A percentile compares a stretch with the other conserved stretches of the same genome.
Evolutionary conservation across 2,113 vertebrate genomes (phyloP).

Genomic region (Prolemur simus): DNA sequence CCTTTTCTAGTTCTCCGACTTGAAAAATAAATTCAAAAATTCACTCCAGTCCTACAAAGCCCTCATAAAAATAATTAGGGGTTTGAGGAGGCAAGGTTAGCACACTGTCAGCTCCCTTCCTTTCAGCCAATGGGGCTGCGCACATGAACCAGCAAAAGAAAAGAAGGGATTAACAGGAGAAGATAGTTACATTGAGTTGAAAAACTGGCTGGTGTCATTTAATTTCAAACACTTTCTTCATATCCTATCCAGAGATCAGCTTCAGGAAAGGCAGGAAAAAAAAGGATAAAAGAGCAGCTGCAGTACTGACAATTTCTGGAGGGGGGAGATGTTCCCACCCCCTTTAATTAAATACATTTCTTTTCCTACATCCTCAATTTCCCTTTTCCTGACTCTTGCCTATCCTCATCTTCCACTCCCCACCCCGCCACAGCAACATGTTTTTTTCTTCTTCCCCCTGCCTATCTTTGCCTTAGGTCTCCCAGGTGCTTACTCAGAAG

Average conservation of each 20-base stretch:
- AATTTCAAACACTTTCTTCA: conserved; percentile 28
- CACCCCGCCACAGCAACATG: accelerated
- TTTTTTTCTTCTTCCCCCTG: background rate
- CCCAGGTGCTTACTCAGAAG: background rate
- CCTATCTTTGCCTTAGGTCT: background rate
- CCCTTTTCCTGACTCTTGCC: background rate
- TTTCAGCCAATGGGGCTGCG: background rate
- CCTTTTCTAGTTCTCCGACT: background rate
- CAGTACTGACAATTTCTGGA: background rate
- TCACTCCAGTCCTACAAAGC: background rate
- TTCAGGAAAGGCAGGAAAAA: background rate
- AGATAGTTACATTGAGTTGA: background rate
- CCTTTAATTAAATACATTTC: background rate
- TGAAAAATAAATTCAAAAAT: conserved; percentile 25
- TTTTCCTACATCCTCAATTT: conserved; percentile 19
- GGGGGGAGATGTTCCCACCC: background rate
- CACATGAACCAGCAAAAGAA: background rate
- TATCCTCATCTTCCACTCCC: background rate
- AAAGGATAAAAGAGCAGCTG: background rate
- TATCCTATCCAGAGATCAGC: background rate
- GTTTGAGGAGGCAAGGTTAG: background rate
- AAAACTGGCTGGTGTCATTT: conserved; percentile 15
- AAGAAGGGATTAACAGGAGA: background rate
- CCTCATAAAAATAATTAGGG: background rate
- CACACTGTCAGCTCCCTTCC: background rate